Percentiles rank a stretch among this genome's conserved stretches.
Evolutionary conservation across 2,797 vertebrate genomes (phyloP).

Genomic region (Pseudocheirus occidentalis): DNA sequence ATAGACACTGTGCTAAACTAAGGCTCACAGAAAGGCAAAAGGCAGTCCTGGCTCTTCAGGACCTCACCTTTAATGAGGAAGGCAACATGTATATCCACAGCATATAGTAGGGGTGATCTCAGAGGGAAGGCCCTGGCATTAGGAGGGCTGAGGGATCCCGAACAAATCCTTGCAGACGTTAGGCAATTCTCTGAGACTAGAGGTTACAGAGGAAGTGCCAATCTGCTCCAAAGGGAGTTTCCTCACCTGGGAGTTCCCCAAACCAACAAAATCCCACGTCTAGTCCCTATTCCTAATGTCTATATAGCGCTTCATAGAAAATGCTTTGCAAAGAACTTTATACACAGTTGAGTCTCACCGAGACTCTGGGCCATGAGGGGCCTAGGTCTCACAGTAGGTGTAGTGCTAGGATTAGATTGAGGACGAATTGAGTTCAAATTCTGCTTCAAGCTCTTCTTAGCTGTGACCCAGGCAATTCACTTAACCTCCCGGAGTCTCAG

Average conservation of each 20-base stretch:
- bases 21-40: not conserved
- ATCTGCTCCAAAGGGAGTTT: not conserved
- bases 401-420: not conserved
- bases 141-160: not conserved
- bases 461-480: not conserved
- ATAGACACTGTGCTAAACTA: not conserved
- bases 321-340: not conserved
- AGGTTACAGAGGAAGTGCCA: not conserved
- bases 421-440: not conserved
- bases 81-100: not conserved
- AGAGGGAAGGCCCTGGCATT: not conserved
- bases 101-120: not conserved
- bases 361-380: not conserved
- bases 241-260: not conserved
- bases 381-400: not conserved
- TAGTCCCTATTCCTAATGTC: not conserved
- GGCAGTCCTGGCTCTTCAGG: not conserved
- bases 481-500: not conserved
- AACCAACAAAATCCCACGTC: not conserved
- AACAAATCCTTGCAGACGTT: not conserved
- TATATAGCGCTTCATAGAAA: not conserved
- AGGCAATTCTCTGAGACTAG: not conserved
- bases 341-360: not conserved
- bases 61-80: not conserved
- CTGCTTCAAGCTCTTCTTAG: not conserved